Percentiles rank a stretch among this genome's conserved stretches.
Evolutionary conservation across 2,888 invertebrate genomes (phyloP).

Genomic region (Dascillus cervinus): DNA sequence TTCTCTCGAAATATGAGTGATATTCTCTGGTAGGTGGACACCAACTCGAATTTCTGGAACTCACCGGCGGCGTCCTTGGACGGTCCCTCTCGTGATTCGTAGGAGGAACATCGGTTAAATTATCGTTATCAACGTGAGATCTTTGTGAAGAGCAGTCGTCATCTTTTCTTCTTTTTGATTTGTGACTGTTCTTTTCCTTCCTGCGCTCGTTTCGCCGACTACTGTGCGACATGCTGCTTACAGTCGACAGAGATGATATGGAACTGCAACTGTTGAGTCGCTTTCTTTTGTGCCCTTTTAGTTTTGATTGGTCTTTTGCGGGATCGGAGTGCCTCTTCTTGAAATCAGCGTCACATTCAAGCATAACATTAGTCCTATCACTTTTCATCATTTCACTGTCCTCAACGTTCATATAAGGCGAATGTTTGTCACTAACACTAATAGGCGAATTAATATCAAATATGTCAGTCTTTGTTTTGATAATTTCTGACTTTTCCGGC

Average conservation of each 20-base stretch:
- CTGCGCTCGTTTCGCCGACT: slow-evolving; percentile 26
- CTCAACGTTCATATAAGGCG: slow-evolving; percentile 13
- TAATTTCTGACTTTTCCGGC: slow-evolving; percentile 28
- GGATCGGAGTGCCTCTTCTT: slow-evolving; percentile 14
- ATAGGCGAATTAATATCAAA: slow-evolving; percentile 9
- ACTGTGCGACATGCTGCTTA: slow-evolving; percentile 33
- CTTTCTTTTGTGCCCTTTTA: slow-evolving; percentile 32
- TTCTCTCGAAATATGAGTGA: slow-evolving; percentile 64
- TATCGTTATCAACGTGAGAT: slow-evolving; percentile 31
- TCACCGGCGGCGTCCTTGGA: slow-evolving; percentile 26
- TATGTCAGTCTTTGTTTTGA: slow-evolving; percentile 16
- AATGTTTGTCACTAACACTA: slow-evolving; percentile 15
- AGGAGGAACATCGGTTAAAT: slow-evolving; percentile 40
- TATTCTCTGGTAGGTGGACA: slow-evolving; percentile 39
- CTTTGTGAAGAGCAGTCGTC: slow-evolving; percentile 27
- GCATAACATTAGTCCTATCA: slow-evolving; percentile 19
- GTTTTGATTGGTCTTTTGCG: slow-evolving; percentile 16
- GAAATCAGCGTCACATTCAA: slow-evolving; percentile 22
- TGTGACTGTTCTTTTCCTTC: slow-evolving; percentile 29
- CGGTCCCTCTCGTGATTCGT: slow-evolving; percentile 62
- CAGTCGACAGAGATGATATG: slow-evolving; percentile 38
- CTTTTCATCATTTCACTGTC: slow-evolving; percentile 18
- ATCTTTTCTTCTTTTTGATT: slow-evolving; percentile 35
- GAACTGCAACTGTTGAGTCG: slow-evolving; percentile 39
- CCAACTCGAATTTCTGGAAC: slow-evolving; percentile 18